A percentile compares a stretch with the other conserved stretches of the same genome.
phyloP scores from a whole-genome alignment of 1,140 invertebrate genomes.

The Melipona quadrifasciata region DNA sequence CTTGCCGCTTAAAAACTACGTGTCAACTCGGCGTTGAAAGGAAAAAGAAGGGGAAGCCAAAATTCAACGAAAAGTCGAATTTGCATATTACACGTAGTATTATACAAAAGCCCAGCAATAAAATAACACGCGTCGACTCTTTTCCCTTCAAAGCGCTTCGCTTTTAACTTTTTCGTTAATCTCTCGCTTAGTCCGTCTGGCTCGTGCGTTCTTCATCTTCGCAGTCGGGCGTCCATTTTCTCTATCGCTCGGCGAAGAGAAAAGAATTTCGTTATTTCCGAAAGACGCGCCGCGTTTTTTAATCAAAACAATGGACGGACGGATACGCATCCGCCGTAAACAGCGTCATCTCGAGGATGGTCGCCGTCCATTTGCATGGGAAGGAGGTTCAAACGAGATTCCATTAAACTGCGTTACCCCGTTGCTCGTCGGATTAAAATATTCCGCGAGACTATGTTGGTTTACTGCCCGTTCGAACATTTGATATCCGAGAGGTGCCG shows the following conservation, averaged over 20 bases:
- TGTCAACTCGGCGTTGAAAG: neutral
- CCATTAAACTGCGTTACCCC: neutral
- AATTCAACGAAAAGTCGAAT: neutral
- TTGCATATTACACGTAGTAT: no score
- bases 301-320: no score
- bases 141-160: no score
- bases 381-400: neutral
- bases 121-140: no score
- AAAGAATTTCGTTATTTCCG: no score
- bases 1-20: neutral
- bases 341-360: neutral
- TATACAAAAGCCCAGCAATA: no score
- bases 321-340: neutral
- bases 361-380: neutral
- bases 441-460: neutral
- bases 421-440: neutral
- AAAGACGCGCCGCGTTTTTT: neutral
- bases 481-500: neutral
- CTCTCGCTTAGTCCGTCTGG: no score
- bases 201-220: no score
- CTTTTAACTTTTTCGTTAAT: no score
- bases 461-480: neutral
- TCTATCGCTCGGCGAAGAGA: neutral
- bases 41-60: no score
- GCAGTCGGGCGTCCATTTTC: neutral